Conservation (phyloP, 2,113 vertebrate species). For the Cyanoliseus patagonus region DNA sequence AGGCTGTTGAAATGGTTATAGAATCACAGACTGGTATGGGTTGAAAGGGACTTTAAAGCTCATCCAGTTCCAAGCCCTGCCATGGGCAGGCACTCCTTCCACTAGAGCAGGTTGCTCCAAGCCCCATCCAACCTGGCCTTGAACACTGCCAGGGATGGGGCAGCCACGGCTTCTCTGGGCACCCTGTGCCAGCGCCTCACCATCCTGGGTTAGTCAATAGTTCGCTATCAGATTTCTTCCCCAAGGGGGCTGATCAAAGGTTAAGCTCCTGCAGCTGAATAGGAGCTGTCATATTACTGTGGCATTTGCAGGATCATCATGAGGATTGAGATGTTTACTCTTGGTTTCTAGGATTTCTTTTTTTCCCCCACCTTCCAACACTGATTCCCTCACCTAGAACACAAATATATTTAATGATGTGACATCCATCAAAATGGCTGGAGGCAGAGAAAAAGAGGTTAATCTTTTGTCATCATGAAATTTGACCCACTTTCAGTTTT, state of each 20-base stretch:
- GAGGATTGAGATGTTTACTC: background rate
- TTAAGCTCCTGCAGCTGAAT: background rate
- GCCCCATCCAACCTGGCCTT: background rate
- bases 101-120: background rate
- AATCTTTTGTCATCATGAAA: background rate
- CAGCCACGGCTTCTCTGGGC: background rate
- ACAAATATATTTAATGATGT: background rate
- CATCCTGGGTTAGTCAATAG: background rate
- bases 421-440: background rate
- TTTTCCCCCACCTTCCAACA: too few species aligned
- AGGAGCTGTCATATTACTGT: background rate
- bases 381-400: background rate
- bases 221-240: background rate
- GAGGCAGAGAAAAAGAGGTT: background rate
- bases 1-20: background rate
- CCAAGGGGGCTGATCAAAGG: background rate
- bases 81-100: background rate
- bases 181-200: background rate
- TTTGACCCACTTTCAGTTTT: background rate
- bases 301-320: background rate
- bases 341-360: background rate
- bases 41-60: background rate
- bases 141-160: background rate
- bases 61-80: background rate
- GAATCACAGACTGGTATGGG: background rate